Percentiles rank a stretch among this genome's conserved stretches.
phyloP scores from a whole-genome alignment of 1,140 invertebrate species.

The Proctacanthus coquilletti region DNA sequence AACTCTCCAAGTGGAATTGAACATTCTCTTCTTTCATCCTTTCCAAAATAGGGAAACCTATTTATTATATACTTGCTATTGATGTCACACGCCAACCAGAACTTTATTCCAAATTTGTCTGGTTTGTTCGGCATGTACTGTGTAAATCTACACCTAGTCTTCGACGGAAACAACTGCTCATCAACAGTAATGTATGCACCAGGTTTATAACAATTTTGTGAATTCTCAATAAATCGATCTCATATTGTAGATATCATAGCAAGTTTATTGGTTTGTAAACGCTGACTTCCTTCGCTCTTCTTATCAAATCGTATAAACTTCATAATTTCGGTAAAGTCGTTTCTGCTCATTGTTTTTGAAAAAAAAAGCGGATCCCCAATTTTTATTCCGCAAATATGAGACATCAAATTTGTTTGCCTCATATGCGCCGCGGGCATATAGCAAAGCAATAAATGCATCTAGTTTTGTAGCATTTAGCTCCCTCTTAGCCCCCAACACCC shows the following conservation, averaged over 20 bases:
- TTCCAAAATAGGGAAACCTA: slow-evolving; percentile 16
- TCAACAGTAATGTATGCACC: slow-evolving; percentile 20
- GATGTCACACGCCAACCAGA: slow-evolving; percentile 1
- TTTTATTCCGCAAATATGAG: slow-evolving; percentile 2
- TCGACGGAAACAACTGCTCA: slow-evolving; percentile 27
- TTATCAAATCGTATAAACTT: slow-evolving; percentile 18
- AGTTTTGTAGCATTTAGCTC: slow-evolving; percentile 10
- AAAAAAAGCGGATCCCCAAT: slow-evolving; percentile 13
- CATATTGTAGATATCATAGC: slow-evolving; percentile 20
- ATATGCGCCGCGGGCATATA: slow-evolving; percentile 15
- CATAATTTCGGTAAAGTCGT: slow-evolving; percentile 9
- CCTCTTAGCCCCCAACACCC: slow-evolving; percentile 11
- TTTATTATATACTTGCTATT: slow-evolving; percentile 12
- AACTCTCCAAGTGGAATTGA: slow-evolving; percentile 8
- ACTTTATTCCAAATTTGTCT: slow-evolving; percentile 7
- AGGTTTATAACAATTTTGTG: slow-evolving; percentile 22
- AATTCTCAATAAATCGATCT: slow-evolving; percentile 16
- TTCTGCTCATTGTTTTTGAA: slow-evolving; percentile 15
- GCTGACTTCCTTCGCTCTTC: slow-evolving; percentile 12
- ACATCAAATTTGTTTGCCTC: slow-evolving; percentile 13
- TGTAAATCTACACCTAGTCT: slow-evolving; percentile 20
- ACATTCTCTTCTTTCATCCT: slow-evolving; percentile 12
- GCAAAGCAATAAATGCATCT: slow-evolving; percentile 16
- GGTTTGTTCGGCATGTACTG: slow-evolving; percentile 24
- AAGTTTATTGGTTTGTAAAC: slow-evolving; percentile 21